Conservation (phyloP, 2,113 vertebrate genomes). For the Hippocampus guttulatus region DNA sequence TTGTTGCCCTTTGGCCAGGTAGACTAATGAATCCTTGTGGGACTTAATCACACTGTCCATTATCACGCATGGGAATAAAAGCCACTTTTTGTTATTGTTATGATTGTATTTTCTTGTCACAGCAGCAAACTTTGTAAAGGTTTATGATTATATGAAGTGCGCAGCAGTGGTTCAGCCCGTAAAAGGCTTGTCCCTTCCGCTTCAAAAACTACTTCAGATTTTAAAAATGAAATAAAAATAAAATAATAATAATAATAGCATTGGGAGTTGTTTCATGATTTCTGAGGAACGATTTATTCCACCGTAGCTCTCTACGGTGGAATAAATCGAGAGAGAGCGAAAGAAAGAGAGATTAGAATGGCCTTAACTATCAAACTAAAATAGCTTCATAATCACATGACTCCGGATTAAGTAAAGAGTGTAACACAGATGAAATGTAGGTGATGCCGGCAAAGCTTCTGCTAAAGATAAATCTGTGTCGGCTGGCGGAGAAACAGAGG, state of each 20-base stretch:
- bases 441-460: constrained; percentile 15
- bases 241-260: no score
- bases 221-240: background rate
- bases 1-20: constrained; percentile 70
- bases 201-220: background rate
- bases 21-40: constrained; percentile 70
- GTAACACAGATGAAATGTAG: constrained; percentile 43
- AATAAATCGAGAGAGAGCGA: no score
- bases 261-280: background rate
- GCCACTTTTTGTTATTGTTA: constrained; percentile 23
- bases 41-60: constrained; percentile 61
- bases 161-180: no score
- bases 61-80: constrained; percentile 47
- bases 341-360: no score
- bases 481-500: constrained; percentile 30
- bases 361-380: no score
- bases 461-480: constrained; percentile 21
- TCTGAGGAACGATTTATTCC: background rate
- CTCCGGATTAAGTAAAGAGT: constrained; percentile 29
- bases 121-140: constrained; percentile 35
- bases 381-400: no score
- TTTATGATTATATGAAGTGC: constrained; percentile 26
- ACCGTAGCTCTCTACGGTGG: no score
- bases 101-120: constrained; percentile 29
- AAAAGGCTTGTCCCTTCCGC: background rate